These are phyloP conservation scores for Cichlasoma orientale DNA, from an alignment of 2,797 vertebrate species.

Conservation along the genomic window DNA sequence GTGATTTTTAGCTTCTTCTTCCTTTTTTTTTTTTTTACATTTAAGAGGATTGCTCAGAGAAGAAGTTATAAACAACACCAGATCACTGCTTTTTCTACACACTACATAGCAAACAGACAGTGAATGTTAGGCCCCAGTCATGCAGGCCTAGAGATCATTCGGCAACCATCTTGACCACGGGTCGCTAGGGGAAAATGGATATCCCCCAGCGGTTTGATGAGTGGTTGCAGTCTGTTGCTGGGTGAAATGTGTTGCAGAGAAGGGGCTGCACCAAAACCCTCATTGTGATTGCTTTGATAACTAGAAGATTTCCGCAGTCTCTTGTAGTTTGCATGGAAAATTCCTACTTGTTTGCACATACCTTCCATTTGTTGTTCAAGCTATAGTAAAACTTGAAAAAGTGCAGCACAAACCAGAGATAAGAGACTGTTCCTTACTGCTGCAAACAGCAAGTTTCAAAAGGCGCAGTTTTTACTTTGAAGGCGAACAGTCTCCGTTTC, in stretches of 20 bases:
- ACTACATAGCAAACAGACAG: not conserved
- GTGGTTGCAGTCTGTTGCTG: not conserved
- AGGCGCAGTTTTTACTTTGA: no score
- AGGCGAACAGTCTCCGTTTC: no score
- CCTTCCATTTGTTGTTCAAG: not conserved
- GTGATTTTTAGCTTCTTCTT: not conserved
- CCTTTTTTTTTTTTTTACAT: not conserved
- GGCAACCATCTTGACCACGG: not conserved
- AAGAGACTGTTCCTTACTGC: no score
- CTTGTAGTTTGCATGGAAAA: no score
- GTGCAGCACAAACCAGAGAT: no score
- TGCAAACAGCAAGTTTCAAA: no score
- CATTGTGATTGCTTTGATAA: no score
- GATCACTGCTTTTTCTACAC: not conserved
- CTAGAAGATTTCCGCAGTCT: no score
- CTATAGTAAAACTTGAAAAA: not conserved
- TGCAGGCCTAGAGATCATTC: not conserved
- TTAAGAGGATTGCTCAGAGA: not conserved
- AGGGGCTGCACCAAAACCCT: not conserved
- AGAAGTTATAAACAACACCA: not conserved
- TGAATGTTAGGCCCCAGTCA: not conserved
- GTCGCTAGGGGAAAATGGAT: not conserved
- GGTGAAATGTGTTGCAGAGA: not conserved
- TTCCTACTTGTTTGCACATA: no score
- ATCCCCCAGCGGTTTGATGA: not conserved